Conservation (phyloP, 2,113 vertebrate genomes). For the Potamarius usumacintae region DNA sequence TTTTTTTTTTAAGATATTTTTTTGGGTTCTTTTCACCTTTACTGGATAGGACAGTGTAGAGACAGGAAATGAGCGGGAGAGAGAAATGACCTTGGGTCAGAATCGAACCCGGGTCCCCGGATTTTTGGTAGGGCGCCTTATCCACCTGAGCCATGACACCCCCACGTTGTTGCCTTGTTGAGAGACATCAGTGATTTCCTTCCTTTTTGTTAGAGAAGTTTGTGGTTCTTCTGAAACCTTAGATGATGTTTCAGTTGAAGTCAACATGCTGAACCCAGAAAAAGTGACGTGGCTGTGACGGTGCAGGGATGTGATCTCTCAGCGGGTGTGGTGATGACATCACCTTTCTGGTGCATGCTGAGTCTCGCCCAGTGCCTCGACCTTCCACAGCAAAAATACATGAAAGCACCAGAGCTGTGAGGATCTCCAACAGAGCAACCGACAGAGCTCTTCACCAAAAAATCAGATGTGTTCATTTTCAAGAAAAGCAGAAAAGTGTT, state of each 20-base stretch:
- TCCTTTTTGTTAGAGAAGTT: not conserved
- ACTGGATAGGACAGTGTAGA: no score
- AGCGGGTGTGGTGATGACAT: not conserved
- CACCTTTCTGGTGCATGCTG: not conserved
- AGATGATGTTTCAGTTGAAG: not conserved
- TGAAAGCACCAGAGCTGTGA: not conserved
- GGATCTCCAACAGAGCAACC: not conserved
- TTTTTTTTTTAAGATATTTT: no score
- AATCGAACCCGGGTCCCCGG: no score
- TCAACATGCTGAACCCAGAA: not conserved
- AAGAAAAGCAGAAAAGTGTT: not conserved
- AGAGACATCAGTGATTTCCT: not conserved
- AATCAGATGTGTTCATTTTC: not conserved
- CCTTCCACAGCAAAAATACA: not conserved
- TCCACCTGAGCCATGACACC: no score
- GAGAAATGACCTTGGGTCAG: no score
- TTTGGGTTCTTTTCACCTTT: no score
- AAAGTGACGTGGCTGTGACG: not conserved
- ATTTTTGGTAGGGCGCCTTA: no score
- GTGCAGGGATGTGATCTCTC: no score
- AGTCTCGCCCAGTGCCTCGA: not conserved
- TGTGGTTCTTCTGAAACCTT: not conserved
- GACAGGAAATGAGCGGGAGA: no score
- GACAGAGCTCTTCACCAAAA: not conserved
- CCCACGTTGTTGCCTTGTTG: not conserved